Evolutionary conservation across 2,888 invertebrate species (phyloP).

Genomic region (Synanthedon andrenaeformis): DNA sequence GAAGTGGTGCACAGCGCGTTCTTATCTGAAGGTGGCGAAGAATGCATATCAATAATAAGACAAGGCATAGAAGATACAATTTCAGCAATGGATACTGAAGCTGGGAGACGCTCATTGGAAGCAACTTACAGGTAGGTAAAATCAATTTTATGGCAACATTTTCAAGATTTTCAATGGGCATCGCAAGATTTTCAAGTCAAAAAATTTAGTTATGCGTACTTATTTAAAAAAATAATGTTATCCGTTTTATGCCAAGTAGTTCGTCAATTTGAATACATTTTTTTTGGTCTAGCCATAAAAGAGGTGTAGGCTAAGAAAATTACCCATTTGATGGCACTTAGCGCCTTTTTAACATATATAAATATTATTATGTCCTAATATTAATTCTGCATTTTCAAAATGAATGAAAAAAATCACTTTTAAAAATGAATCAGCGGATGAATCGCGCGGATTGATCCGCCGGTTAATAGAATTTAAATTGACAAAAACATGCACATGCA

Average conservation of each 20-base stretch:
- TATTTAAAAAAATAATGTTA: neutral
- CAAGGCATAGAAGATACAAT: slow-evolving; percentile 46
- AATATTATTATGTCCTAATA: no score
- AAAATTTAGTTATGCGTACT: neutral
- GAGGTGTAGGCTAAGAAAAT: no score
- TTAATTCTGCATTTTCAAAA: no score
- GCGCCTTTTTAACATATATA: no score
- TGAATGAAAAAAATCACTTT: no score
- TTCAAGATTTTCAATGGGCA: neutral
- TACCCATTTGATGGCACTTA: no score
- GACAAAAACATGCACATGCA: no score
- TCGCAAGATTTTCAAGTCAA: neutral
- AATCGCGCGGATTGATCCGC: no score
- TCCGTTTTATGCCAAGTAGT: neutral
- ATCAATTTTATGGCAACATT: neutral
- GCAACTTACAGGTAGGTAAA: slow-evolving; percentile 27
- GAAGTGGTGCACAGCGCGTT: slow-evolving; percentile 64
- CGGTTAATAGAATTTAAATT: no score
- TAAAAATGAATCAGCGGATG: neutral
- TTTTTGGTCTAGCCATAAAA: no score
- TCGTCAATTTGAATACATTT: no score
- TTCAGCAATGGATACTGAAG: slow-evolving; percentile 34
- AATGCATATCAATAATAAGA: slow-evolving; percentile 38
- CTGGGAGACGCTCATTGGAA: slow-evolving; percentile 34
- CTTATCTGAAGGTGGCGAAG: slow-evolving; percentile 43